Percentiles rank a stretch among this genome's conserved stretches.
phyloP scores from a whole-genome alignment of 1,140 invertebrate genomes.

The Drosophila nasuta region DNA sequence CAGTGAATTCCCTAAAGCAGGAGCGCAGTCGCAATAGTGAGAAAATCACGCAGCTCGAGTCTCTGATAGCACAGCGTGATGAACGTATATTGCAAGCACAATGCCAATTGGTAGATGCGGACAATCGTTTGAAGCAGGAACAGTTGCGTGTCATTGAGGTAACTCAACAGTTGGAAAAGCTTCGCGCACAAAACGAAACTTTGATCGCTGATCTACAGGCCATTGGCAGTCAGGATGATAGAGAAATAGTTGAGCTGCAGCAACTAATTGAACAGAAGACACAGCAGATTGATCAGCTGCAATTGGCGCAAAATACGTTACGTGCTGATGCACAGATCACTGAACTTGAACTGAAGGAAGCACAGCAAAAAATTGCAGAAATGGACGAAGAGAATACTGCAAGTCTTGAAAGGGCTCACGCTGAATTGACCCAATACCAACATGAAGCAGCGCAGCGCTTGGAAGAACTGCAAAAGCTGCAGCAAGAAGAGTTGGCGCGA shows the following conservation, averaged over 20 bases:
- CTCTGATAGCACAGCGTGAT: conserved; percentile 85
- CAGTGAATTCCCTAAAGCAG: conserved; percentile 57
- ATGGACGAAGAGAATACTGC: conserved; percentile 64
- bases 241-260: conserved; percentile 55
- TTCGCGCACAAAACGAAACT: conserved; percentile 66
- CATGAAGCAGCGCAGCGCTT: conserved; percentile 49
- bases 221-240: conserved; percentile 62
- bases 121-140: conserved; percentile 84
- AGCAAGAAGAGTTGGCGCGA: conserved; percentile 56
- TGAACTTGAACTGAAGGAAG: conserved; percentile 79
- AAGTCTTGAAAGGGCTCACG: conserved; percentile 54
- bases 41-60: conserved; percentile 85
- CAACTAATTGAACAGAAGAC: conserved; percentile 44
- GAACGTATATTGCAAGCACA: conserved; percentile 84
- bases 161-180: conserved; percentile 61
- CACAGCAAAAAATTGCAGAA: conserved; percentile 72
- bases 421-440: conserved; percentile 72
- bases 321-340: conserved; percentile 74
- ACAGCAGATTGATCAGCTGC: conserved; percentile 63
- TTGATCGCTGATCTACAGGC: conserved; percentile 75
- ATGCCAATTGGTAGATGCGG: conserved; percentile 81
- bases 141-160: conserved; percentile 85
- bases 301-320: conserved; percentile 75
- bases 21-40: conserved; percentile 83
- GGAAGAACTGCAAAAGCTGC: conserved; percentile 50